phyloP scores from a whole-genome alignment of 2,797 vertebrate species.

The Sardinella longiceps region DNA sequence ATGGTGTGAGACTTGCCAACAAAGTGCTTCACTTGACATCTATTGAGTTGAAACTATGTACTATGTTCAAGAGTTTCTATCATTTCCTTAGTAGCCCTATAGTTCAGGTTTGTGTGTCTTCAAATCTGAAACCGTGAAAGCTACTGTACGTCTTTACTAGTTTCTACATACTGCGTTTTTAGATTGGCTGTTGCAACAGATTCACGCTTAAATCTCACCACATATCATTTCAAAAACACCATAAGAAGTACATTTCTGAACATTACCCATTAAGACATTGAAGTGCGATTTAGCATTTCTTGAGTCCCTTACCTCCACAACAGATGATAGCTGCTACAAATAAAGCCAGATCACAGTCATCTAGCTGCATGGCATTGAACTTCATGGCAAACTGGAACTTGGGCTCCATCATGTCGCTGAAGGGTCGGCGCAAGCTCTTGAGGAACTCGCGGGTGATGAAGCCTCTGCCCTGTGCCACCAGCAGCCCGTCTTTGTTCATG shows the following conservation, averaged over 20 bases:
- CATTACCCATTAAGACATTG: not conserved
- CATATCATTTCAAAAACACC: not conserved
- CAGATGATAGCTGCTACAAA: slow-evolving; percentile 96
- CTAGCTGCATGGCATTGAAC: slow-evolving; percentile 92
- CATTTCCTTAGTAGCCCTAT: not conserved
- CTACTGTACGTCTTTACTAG: not conserved
- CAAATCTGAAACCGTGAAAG: no score
- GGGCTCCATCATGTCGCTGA: slow-evolving; percentile 96
- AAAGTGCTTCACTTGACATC: not conserved
- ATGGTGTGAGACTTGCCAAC: not conserved
- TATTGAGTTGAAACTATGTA: not conserved
- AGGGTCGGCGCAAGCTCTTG: slow-evolving; percentile 91
- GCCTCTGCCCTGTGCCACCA: slow-evolving; percentile 87
- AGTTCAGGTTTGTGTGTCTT: not conserved
- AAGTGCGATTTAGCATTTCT: not conserved
- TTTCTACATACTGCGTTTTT: not conserved
- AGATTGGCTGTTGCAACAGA: not conserved
- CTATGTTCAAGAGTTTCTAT: not conserved
- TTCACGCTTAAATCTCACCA: not conserved
- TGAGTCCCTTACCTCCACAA: slow-evolving; percentile 87
- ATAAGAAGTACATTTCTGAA: not conserved
- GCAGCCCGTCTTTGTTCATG: slow-evolving; percentile 97
- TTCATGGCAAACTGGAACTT: slow-evolving; percentile 97
- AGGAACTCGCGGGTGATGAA: slow-evolving; percentile 97
- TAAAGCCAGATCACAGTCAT: slow-evolving; percentile 92